Conservation (phyloP, 1,140 invertebrate genomes). For the Amphibalanus amphitrite region DNA sequence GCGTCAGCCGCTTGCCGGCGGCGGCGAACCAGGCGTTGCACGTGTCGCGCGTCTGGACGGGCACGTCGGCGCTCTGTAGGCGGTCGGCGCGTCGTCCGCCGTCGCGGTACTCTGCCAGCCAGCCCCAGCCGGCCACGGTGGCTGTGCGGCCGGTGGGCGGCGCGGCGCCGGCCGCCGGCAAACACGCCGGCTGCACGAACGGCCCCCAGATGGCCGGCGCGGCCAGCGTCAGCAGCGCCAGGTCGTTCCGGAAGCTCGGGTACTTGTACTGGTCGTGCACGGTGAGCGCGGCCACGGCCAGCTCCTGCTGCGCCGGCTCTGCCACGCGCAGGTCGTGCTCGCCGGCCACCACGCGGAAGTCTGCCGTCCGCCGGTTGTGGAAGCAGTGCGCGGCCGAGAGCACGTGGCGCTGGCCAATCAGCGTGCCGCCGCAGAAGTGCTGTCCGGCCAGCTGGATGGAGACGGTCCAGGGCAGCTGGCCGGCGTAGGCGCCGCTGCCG, state of each 20-base stretch:
- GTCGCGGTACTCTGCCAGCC: not conserved
- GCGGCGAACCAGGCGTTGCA: not conserved
- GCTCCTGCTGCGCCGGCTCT: slow-evolving; percentile 28
- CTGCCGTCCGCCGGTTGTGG: slow-evolving; percentile 6
- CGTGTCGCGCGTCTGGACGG: not conserved
- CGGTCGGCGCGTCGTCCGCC: not conserved
- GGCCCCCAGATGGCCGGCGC: not conserved
- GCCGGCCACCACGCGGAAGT: slow-evolving; percentile 21
- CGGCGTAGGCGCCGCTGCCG: not conserved
- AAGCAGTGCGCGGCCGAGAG: slow-evolving; percentile 36
- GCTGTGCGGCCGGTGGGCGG: not conserved
- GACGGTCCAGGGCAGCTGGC: slow-evolving; percentile 10
- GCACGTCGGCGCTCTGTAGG: slow-evolving; percentile 11
- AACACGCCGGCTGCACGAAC: slow-evolving; percentile 1
- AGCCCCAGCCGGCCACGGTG: slow-evolving; percentile 8
- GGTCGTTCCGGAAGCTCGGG: not conserved
- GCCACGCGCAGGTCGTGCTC: slow-evolving; percentile 22
- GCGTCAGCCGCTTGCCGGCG: slow-evolving; percentile 9
- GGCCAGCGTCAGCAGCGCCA: not conserved
- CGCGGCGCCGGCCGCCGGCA: not conserved
- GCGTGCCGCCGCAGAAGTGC: slow-evolving; percentile 31
- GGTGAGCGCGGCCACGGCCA: slow-evolving; percentile 23
- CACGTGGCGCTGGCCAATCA: slow-evolving; percentile 37
- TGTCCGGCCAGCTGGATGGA: not conserved
- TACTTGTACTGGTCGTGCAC: slow-evolving; percentile 29